These are phyloP conservation scores for Intellagama lesueurii DNA, from an alignment of 2,797 vertebrate genomes.

Conservation along the genomic window DNA sequence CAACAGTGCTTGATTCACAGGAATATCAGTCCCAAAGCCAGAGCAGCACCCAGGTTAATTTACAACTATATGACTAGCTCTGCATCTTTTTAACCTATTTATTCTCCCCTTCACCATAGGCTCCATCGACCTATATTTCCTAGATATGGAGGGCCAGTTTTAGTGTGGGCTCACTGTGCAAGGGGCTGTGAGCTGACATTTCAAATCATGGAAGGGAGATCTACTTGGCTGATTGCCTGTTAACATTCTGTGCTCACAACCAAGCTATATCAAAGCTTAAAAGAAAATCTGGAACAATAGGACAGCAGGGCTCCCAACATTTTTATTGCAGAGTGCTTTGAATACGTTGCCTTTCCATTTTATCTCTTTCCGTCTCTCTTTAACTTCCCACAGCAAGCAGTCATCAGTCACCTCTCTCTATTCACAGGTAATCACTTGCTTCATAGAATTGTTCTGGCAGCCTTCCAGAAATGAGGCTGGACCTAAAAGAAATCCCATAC, in stretches of 20 bases:
- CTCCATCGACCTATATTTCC: too few relatives aligned
- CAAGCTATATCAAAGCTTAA: neutral
- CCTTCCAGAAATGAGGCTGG: neutral
- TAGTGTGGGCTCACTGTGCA: neutral
- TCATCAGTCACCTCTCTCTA: neutral
- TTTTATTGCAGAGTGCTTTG: neutral
- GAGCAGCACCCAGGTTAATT: neutral
- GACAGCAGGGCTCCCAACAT: neutral
- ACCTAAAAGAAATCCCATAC: neutral
- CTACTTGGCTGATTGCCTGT: neutral
- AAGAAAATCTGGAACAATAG: neutral
- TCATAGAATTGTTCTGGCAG: slow-evolving; percentile 19
- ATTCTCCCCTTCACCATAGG: neutral
- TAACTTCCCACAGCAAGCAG: slow-evolving; percentile 3
- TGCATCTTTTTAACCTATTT: neutral
- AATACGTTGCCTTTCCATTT: neutral
- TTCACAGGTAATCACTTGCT: slow-evolving; percentile 29
- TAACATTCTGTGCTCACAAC: neutral
- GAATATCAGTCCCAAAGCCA: neutral
- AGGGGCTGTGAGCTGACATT: neutral
- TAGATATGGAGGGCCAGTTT: neutral
- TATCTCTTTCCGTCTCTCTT: neutral
- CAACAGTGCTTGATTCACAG: neutral
- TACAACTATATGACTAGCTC: neutral
- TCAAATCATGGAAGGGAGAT: neutral